phyloP scores from a whole-genome alignment of 2,797 vertebrate species.

The Syngnathus acus region DNA sequence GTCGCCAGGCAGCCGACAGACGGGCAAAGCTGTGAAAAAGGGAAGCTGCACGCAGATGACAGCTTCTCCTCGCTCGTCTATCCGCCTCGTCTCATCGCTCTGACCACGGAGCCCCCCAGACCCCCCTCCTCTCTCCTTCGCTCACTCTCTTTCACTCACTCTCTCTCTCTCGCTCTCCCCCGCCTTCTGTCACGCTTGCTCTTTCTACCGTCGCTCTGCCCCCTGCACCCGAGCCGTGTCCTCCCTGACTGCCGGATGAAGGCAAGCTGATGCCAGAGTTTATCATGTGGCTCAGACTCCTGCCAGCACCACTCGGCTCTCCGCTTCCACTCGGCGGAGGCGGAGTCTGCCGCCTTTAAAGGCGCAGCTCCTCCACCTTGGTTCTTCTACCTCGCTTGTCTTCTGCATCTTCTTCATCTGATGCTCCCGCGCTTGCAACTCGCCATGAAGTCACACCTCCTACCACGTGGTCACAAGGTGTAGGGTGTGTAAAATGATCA shows the following conservation, averaged over 20 bases:
- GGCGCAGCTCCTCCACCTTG: constrained; percentile 48
- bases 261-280: constrained; percentile 77
- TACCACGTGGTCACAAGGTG: constrained; percentile 30
- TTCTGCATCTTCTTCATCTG: constrained; percentile 21
- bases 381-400: constrained; percentile 34
- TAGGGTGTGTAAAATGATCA: constrained; percentile 25
- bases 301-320: constrained; percentile 64
- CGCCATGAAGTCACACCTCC: constrained; percentile 42
- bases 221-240: constrained; percentile 61
- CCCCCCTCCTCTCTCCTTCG: background rate
- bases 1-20: constrained; percentile 54
- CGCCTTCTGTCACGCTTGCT: constrained; percentile 41
- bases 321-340: constrained; percentile 56
- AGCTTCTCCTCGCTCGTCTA: constrained; percentile 46
- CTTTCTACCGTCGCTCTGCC: constrained; percentile 49
- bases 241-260: constrained; percentile 71
- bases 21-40: constrained; percentile 25
- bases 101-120: background rate
- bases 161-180: constrained; percentile 15
- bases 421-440: background rate
- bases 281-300: constrained; percentile 72
- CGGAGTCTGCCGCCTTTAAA: constrained; percentile 69
- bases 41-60: constrained; percentile 48
- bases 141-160: background rate
- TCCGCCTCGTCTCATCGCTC: constrained; percentile 29